Base-by-base conservation (phyloP, 2,797 vertebrate genomes). In the Gymnothorax reevesii region DNA sequence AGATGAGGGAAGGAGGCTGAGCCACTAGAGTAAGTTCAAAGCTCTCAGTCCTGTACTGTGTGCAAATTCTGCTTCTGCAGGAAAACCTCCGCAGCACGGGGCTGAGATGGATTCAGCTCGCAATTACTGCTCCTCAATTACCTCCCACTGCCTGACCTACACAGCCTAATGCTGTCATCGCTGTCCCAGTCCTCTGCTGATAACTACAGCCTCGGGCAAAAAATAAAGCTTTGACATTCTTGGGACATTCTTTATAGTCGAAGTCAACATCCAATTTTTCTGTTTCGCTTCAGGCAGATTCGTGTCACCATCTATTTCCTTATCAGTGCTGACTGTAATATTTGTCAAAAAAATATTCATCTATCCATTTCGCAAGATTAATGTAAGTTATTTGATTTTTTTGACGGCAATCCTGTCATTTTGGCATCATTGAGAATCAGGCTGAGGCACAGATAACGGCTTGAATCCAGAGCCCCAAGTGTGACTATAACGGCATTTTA, bases 321-420 rank as follows among this genome's bases (percentile, higher is more conserved):
- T 79, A 79, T 79, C 75, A 54, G 0, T 22, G 49, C 42, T 52
- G 13, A 20, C 75, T 20, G 75, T 54, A 79, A 17, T 54, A 22
- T 22, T n/a, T 79, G 52, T 9, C 3, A n/a, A 79, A 79, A 42
- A 42, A 42, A 42, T 42, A 15, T 79, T 20, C 75, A 10, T 15
- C 5, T 8, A 75, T 7, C 49, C 75, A 22, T 54, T 9, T 20
- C 22, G 17, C 49, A 54, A 79, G 75, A 79, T 79, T 79, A 79
- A 52, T 10, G 75, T 79, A 77, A 52, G 9, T 13, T 49, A 77
- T 77, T 77, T 52, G 73, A 77, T 49, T 77, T 69, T 69, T 75
- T 42, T 77, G 42, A 33, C 42, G 22, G 17, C 13, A 3, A 49
- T 9, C 75, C 75, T 79, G 75, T 54, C 75, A 79, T 79, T 20